These are phyloP conservation scores for Cotesia congregata DNA, from an alignment of 2,888 invertebrate species.

Conservation along the genomic window DNA sequence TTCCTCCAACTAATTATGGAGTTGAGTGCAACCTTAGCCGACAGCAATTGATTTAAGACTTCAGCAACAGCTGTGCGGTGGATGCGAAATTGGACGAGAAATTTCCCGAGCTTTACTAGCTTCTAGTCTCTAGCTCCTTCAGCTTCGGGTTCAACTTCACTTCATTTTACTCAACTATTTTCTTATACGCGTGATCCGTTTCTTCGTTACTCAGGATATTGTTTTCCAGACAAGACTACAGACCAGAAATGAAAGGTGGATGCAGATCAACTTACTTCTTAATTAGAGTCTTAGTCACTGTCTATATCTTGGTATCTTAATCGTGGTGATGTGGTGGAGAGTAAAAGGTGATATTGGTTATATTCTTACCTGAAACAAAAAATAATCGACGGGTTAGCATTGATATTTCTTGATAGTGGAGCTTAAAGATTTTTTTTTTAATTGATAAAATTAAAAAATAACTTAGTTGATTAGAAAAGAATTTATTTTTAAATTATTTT, in stretches of 20 bases:
- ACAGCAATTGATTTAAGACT: constrained; percentile 66
- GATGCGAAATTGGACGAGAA: constrained; percentile 60
- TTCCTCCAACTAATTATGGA: constrained; percentile 60
- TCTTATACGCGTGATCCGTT: constrained; percentile 18
- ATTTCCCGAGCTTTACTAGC: constrained; percentile 53
- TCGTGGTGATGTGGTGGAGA: constrained; percentile 6
- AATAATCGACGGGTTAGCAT: neutral
- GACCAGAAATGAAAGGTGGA: neutral
- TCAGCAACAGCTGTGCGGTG: constrained; percentile 59
- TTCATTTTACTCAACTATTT: constrained; percentile 15
- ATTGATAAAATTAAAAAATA: too few relatives aligned
- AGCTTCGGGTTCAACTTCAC: constrained; percentile 20
- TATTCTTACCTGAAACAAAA: constrained; percentile 55
- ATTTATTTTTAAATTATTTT: too few relatives aligned
- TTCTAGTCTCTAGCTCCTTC: constrained; percentile 37
- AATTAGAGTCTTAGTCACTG: constrained; percentile 9
- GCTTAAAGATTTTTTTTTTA: too few relatives aligned
- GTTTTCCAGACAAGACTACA: neutral
- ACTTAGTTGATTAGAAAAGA: too few relatives aligned
- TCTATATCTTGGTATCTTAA: constrained; percentile 18
- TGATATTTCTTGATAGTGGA: neutral
- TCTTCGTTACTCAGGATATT: constrained; percentile 31
- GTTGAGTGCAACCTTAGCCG: constrained; percentile 61
- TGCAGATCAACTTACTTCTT: constrained; percentile 16
- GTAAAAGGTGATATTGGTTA: neutral